Conservation (phyloP, 2,113 vertebrate genomes). For the Pogonocichla stellata region DNA sequence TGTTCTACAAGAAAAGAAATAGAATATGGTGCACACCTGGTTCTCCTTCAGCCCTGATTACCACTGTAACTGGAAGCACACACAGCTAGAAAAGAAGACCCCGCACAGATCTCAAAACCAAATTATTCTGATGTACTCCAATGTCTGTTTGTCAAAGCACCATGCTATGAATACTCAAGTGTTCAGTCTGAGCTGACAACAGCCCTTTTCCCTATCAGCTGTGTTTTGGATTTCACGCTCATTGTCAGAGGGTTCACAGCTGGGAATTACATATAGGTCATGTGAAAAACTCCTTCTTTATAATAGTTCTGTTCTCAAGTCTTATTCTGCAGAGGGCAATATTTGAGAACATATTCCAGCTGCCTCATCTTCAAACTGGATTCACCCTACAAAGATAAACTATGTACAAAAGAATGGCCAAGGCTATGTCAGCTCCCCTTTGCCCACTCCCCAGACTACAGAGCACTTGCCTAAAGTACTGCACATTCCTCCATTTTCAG, state of each 20-base stretch:
- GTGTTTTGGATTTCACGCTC: slow-evolving; percentile 45
- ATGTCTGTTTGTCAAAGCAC: slow-evolving; percentile 24
- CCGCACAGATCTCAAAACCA: slow-evolving; percentile 59
- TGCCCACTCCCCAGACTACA: not conserved
- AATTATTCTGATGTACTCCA: slow-evolving; percentile 28
- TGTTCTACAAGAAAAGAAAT: slow-evolving; percentile 32
- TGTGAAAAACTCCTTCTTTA: slow-evolving; percentile 22
- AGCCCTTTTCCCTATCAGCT: slow-evolving; percentile 50
- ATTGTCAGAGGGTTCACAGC: slow-evolving; percentile 29
- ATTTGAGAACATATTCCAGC: not conserved
- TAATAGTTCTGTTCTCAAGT: not conserved
- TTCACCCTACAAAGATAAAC: not conserved
- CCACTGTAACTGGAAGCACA: slow-evolving; percentile 20
- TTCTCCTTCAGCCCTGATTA: slow-evolving; percentile 48
- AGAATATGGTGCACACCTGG: slow-evolving; percentile 45
- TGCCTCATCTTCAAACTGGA: not conserved
- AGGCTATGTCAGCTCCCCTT: not conserved
- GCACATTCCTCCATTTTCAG: not conserved
- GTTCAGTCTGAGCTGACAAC: slow-evolving; percentile 34
- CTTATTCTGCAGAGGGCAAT: not conserved
- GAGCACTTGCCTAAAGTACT: not conserved
- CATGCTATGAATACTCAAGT: slow-evolving; percentile 53
- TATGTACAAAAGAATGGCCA: not conserved
- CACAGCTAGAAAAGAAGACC: slow-evolving; percentile 20
- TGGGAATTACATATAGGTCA: slow-evolving; percentile 37